A percentile compares a stretch with the other conserved stretches of the same genome.
These are phyloP conservation scores for Gasterosteus aculeatus DNA, from an alignment of 2,113 vertebrate genomes.

Conservation along the genomic window DNA sequence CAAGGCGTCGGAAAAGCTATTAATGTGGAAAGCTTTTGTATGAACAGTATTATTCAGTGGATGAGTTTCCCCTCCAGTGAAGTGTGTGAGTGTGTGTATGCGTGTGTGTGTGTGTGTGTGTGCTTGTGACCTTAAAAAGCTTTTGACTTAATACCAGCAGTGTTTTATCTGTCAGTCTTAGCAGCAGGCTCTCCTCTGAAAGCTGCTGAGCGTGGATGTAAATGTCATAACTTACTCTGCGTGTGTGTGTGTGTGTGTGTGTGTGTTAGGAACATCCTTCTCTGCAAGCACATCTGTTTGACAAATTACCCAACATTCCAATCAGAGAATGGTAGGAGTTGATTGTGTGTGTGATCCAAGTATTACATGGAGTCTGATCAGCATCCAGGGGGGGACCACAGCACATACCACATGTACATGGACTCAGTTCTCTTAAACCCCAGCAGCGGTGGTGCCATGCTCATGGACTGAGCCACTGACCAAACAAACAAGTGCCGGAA, in stretches of 20 bases:
- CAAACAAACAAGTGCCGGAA: constrained; percentile 1
- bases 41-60: constrained; percentile 54
- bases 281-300: constrained; percentile 33
- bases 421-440: constrained; percentile 45
- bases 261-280: constrained; percentile 5
- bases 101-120: neutral
- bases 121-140: constrained; percentile 38
- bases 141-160: constrained; percentile 47
- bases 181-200: constrained; percentile 33
- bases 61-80: constrained; percentile 32
- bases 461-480: constrained; percentile 44
- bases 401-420: constrained; percentile 4
- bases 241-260: constrained; percentile 9
- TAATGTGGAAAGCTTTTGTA: constrained; percentile 51
- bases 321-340: neutral
- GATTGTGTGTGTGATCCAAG: neutral
- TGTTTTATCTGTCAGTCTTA: constrained; percentile 45
- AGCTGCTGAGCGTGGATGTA: constrained; percentile 22
- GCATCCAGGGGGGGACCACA: neutral
- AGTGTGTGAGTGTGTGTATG: neutral
- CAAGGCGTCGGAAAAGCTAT: constrained; percentile 58
- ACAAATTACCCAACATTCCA: constrained; percentile 9
- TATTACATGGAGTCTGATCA: neutral
- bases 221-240: constrained; percentile 24
- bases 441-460: constrained; percentile 63